These are phyloP conservation scores for Silurus glanis DNA, from an alignment of 2,113 vertebrate genomes.

Conservation along the genomic window DNA sequence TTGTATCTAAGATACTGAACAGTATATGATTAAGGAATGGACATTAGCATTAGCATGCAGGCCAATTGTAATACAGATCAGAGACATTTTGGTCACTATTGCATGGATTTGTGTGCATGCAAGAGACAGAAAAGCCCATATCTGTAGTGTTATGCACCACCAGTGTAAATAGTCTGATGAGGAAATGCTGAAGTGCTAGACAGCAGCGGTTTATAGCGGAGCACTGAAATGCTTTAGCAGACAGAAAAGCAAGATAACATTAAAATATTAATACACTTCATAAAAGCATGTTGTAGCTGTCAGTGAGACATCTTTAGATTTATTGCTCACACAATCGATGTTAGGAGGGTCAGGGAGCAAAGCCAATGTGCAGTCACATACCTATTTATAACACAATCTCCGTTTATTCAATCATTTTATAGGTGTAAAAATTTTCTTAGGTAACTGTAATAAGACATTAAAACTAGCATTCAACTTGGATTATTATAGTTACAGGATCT, in stretches of 20 bases:
- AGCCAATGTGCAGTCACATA: neutral
- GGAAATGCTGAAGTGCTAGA: neutral
- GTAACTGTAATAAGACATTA: neutral
- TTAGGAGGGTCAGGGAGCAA: neutral
- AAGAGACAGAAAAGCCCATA: neutral
- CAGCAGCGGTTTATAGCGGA: neutral
- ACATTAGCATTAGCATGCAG: neutral
- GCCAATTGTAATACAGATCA: too few relatives aligned
- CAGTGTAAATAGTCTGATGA: neutral
- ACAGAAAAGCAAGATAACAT: neutral
- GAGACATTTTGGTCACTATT: too few relatives aligned
- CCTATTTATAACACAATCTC: neutral
- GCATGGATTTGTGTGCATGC: neutral
- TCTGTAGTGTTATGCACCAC: neutral
- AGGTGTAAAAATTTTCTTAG: neutral
- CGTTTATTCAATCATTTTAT: neutral
- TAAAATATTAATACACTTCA: slow-evolving; percentile 35
- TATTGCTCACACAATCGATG: neutral
- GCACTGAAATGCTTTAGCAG: slow-evolving; percentile 13
- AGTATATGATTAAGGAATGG: neutral
- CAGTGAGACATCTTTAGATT: neutral
- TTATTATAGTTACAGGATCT: neutral
- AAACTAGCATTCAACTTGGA: neutral
- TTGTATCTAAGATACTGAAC: neutral
- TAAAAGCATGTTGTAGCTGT: slow-evolving; percentile 8